Conservation (phyloP, 1,140 invertebrate species). For the Eupeodes corollae region DNA sequence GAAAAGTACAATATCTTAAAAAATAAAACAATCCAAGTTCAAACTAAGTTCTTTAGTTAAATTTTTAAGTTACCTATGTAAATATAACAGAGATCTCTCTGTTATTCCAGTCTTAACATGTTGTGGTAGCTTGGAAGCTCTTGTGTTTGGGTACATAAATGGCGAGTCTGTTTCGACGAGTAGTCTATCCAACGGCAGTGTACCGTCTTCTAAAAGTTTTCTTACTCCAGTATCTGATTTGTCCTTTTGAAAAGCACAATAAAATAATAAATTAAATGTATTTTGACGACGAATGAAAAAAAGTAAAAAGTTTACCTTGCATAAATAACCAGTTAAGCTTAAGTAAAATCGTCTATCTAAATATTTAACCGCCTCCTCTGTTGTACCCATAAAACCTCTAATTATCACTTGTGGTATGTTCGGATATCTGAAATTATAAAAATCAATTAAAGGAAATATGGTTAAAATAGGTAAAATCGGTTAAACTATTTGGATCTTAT, state of each 20-base stretch:
- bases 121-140: conserved; percentile 79
- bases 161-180: conserved; percentile 88
- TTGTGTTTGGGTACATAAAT: conserved; percentile 91
- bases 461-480: too few relatives aligned
- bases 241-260: conserved; percentile 65
- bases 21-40: background rate
- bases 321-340: conserved; percentile 61
- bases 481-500: too few relatives aligned
- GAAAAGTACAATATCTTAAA: conserved; percentile 81
- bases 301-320: conserved; percentile 16
- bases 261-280: conserved; percentile 3
- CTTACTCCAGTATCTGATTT: conserved; percentile 83
- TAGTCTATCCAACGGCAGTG: conserved; percentile 70
- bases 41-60: background rate
- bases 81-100: conserved; percentile 52
- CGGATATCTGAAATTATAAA: conserved; percentile 38
- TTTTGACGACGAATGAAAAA: background rate
- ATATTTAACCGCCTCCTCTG: conserved; percentile 72
- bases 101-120: conserved; percentile 79
- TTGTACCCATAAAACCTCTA: conserved; percentile 86
- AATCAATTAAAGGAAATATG: too few relatives aligned
- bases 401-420: conserved; percentile 71
- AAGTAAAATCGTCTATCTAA: conserved; percentile 80
- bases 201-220: conserved; percentile 65
- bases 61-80: conserved; percentile 24